phyloP scores from a whole-genome alignment of 1,140 invertebrate genomes.

The Trissolcus basalis region DNA sequence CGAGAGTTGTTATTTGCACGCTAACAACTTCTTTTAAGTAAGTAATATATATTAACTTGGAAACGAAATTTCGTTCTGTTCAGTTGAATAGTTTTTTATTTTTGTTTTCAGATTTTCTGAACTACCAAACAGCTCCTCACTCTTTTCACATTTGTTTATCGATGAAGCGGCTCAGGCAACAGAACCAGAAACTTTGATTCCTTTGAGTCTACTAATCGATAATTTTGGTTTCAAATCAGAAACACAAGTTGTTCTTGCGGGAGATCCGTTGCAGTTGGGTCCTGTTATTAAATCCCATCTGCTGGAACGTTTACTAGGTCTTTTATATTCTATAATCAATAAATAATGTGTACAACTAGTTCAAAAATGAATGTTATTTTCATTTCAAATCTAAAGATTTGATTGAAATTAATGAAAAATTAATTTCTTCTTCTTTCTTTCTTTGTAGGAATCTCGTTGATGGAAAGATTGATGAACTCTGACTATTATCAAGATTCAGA shows the following conservation, averaged over 20 bases:
- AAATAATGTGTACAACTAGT: too few species aligned
- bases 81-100: background rate
- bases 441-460: constrained; percentile 34
- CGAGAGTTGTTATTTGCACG: too few species aligned
- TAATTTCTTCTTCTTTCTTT: too few species aligned
- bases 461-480: constrained; percentile 40
- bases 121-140: constrained; percentile 67
- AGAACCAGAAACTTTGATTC: constrained; percentile 86
- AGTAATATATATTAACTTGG: too few species aligned
- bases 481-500: constrained; percentile 50
- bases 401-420: too few species aligned
- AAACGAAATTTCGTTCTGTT: too few species aligned
- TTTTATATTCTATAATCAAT: constrained; percentile 14
- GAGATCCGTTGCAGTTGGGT: constrained; percentile 90
- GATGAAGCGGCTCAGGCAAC: constrained; percentile 91
- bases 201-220: constrained; percentile 67
- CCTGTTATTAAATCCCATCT: constrained; percentile 81
- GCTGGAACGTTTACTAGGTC: constrained; percentile 69
- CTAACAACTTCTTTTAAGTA: too few species aligned
- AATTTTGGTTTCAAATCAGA: constrained; percentile 62
- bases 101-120: constrained; percentile 61
- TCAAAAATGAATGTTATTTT: too few species aligned
- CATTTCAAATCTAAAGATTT: too few species aligned
- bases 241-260: constrained; percentile 83
- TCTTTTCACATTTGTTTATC: constrained; percentile 88